Evolutionary conservation across 2,888 invertebrate species (phyloP).

Genomic region (Eumacrocentrus americanus): DNA sequence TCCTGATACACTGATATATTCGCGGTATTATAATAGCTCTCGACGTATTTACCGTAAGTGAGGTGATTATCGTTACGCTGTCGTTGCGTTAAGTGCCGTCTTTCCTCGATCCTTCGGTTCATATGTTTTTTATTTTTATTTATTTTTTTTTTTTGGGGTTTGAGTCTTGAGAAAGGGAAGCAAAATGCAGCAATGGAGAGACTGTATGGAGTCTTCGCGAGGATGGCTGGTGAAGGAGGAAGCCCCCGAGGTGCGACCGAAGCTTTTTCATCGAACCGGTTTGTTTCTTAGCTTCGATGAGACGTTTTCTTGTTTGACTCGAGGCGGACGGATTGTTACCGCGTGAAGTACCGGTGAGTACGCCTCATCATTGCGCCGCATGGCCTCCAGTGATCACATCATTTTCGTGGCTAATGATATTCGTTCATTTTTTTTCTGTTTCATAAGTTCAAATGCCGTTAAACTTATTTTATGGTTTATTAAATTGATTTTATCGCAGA

Average conservation of each 20-base stretch:
- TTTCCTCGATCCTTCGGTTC: neutral
- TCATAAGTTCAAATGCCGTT: no score
- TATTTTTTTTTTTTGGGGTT: neutral
- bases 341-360: conserved; percentile 24
- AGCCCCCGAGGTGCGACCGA: conserved; percentile 42
- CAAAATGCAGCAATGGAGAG: neutral
- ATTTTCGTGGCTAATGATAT: conserved; percentile 32
- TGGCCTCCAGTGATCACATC: conserved; percentile 31
- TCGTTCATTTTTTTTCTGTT: neutral
- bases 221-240: conserved; percentile 21
- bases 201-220: neutral
- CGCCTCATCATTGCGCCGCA: conserved; percentile 15
- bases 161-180: neutral
- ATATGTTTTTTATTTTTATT: neutral
- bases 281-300: conserved; percentile 28
- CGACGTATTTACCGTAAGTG: conserved; percentile 26
- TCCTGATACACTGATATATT: conserved; percentile 14
- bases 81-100: conserved; percentile 22
- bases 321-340: conserved; percentile 22
- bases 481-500: no score
- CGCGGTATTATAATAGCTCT: conserved; percentile 25
- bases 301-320: conserved; percentile 27
- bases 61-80: conserved; percentile 26
- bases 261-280: conserved; percentile 34
- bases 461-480: no score